These are phyloP conservation scores for Fregata magnificens DNA, from an alignment of 2,113 vertebrate genomes.

Conservation along the genomic window DNA sequence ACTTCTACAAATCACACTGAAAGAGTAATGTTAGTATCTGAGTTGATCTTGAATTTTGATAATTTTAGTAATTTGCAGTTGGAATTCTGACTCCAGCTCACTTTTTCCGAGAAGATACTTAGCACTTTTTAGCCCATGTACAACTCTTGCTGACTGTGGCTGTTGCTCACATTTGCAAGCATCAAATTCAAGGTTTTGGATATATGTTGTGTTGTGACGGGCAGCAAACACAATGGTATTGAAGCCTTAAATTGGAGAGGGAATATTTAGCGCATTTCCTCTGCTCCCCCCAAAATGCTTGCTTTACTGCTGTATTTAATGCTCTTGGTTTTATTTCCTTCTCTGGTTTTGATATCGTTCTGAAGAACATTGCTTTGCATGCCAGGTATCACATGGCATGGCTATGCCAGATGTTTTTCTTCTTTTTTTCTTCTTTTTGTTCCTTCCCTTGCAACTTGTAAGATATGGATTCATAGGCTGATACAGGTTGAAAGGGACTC, in stretches of 20 bases:
- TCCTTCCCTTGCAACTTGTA: background rate
- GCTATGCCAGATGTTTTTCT: background rate
- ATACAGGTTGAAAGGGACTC: background rate
- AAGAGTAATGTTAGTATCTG: background rate
- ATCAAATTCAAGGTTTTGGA: background rate
- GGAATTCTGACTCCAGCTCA: background rate
- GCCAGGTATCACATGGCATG: background rate
- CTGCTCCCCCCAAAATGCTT: background rate
- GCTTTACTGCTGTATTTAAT: background rate
- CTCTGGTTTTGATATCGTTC: background rate
- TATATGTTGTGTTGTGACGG: background rate
- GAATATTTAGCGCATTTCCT: background rate
- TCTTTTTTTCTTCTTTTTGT: background rate
- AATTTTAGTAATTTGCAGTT: background rate
- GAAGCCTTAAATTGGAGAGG: background rate
- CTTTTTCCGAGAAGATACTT: background rate
- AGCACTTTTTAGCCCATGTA: background rate
- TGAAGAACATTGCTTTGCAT: background rate
- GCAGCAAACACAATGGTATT: background rate
- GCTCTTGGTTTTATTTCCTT: background rate
- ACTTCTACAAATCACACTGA: background rate
- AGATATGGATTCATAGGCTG: background rate
- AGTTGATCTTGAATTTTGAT: background rate
- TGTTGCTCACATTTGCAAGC: background rate
- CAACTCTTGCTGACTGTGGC: background rate